Conservation (phyloP, 2,113 vertebrate genomes). For the Scytalopus superciliaris region DNA sequence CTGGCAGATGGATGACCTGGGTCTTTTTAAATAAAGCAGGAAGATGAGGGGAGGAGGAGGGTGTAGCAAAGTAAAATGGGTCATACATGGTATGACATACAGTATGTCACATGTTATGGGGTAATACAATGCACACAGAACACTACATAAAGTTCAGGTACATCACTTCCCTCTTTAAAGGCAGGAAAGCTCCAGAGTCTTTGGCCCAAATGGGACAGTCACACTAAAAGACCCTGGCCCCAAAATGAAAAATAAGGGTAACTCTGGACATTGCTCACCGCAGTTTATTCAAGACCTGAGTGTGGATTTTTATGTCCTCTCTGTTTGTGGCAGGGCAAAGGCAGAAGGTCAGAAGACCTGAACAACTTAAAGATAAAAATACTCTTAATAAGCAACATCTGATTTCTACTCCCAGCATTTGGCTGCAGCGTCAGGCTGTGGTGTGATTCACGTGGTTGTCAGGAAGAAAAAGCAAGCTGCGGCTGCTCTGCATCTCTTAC, state of each 20-base stretch:
- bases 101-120: neutral
- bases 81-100: accelerated
- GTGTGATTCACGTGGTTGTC: neutral
- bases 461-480: neutral
- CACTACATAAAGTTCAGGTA: neutral
- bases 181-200: neutral
- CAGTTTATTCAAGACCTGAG: neutral
- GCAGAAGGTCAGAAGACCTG: neutral
- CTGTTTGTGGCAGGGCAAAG: neutral
- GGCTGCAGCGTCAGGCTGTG: neutral
- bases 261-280: neutral
- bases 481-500: neutral
- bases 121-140: neutral
- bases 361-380: neutral
- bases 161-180: neutral
- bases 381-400: neutral
- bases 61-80: neutral
- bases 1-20: neutral
- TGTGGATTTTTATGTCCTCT: neutral
- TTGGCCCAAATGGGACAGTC: neutral
- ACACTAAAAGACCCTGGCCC: neutral
- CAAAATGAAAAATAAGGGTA: neutral
- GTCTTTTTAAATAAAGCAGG: neutral
- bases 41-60: neutral
- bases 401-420: neutral